phyloP scores from a whole-genome alignment of 2,113 vertebrate genomes.

The Pelecanus crispus region DNA sequence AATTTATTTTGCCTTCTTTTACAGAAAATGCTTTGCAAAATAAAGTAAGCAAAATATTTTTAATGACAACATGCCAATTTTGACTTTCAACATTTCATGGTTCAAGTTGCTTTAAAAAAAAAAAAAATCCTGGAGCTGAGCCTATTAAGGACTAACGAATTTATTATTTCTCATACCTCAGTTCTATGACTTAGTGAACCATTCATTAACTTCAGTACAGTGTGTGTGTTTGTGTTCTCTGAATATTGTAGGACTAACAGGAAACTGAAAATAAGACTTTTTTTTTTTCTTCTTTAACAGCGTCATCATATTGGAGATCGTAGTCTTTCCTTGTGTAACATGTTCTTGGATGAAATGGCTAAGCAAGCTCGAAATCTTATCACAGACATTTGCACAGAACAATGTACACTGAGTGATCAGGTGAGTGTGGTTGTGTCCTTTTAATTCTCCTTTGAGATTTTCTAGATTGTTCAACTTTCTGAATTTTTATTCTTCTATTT shows the following conservation, averaged over 20 bases:
- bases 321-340: slow-evolving; percentile 96
- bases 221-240: background rate
- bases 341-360: slow-evolving; percentile 99
- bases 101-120: background rate
- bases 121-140: background rate
- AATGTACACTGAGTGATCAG: slow-evolving; percentile 97
- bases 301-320: slow-evolving; percentile 97
- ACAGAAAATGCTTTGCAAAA: background rate
- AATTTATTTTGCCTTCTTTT: background rate
- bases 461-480: background rate
- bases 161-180: background rate
- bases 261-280: background rate
- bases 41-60: background rate
- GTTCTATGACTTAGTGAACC: background rate
- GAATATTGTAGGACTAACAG: background rate
- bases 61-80: background rate
- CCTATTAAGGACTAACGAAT: background rate
- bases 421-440: slow-evolving; percentile 63
- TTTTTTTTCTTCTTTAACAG: slow-evolving; percentile 61
- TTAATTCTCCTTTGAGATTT: background rate
- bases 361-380: slow-evolving; percentile 98
- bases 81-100: background rate
- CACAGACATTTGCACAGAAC: slow-evolving; percentile 98
- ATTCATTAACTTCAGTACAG: background rate
- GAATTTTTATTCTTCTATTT: background rate